phyloP scores from a whole-genome alignment of 2,888 invertebrate genomes.

The Enchytraeus crypticus region DNA sequence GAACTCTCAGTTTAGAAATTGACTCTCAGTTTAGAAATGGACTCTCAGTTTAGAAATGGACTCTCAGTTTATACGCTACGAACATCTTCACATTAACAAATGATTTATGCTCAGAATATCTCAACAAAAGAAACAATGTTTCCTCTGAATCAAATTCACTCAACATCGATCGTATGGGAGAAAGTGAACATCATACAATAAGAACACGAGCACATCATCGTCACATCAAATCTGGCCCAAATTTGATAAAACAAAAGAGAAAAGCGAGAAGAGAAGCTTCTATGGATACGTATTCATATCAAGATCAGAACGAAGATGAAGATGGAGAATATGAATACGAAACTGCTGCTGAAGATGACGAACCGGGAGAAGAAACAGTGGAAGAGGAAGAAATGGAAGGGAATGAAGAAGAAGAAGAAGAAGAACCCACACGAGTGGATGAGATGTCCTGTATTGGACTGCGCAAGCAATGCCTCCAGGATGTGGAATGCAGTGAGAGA shows the following conservation, averaged over 20 bases:
- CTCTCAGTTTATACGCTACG: too few species aligned
- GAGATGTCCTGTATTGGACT: slow-evolving; percentile 14
- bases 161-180: too few species aligned
- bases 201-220: too few species aligned
- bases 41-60: too few species aligned
- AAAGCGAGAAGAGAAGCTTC: not conserved
- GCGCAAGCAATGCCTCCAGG: slow-evolving; percentile 11
- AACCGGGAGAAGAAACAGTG: not conserved
- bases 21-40: too few species aligned
- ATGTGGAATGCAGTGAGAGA: slow-evolving; percentile 1
- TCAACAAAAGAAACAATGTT: too few species aligned
- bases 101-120: too few species aligned
- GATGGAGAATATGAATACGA: not conserved
- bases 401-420: not conserved
- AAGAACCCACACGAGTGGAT: not conserved
- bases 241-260: not conserved
- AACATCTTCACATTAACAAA: too few species aligned
- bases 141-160: too few species aligned
- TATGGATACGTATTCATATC: not conserved
- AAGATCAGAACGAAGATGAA: not conserved
- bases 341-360: not conserved
- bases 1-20: too few species aligned
- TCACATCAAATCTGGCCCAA: not conserved
- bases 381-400: not conserved
- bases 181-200: too few species aligned